These are phyloP conservation scores for Fistularia tabacaria DNA, from an alignment of 2,797 vertebrate species.

Conservation along the genomic window DNA sequence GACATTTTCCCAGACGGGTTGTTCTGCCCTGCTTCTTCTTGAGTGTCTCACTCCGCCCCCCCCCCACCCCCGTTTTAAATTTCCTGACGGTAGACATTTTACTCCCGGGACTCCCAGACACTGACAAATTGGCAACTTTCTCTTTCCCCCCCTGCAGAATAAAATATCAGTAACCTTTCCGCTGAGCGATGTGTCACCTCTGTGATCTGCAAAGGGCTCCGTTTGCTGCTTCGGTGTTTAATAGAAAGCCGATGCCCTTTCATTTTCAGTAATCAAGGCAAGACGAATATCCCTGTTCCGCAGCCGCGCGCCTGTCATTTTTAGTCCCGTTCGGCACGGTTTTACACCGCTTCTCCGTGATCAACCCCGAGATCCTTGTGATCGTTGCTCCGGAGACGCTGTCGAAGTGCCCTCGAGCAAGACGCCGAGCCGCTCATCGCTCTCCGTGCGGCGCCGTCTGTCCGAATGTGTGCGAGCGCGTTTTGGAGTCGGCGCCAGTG, in stretches of 20 bases:
- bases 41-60: not conserved
- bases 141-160: conserved; percentile 1
- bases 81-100: conserved; percentile 36
- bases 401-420: no score
- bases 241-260: conserved; percentile 46
- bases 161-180: no score
- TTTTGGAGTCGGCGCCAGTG: no score
- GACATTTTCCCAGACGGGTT: conserved; percentile 24
- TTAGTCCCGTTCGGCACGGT: conserved; percentile 34
- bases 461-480: no score
- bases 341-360: no score
- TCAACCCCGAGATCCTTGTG: no score
- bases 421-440: no score
- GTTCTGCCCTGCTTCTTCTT: conserved; percentile 14
- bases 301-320: conserved; percentile 40
- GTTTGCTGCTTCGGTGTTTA: conserved; percentile 17
- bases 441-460: no score
- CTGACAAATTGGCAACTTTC: conserved; percentile 12
- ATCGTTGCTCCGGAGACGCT: no score
- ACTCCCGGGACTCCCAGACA: conserved; percentile 14
- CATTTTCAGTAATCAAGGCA: conserved; percentile 39
- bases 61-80: conserved; percentile 14
- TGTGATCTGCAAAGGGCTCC: conserved; percentile 21
- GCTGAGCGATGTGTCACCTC: conserved; percentile 10
- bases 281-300: conserved; percentile 18